Percentiles rank a stretch among this genome's conserved stretches.
These are phyloP conservation scores for Mythimna loreyi DNA, from an alignment of 2,888 invertebrate genomes.

Conservation along the genomic window DNA sequence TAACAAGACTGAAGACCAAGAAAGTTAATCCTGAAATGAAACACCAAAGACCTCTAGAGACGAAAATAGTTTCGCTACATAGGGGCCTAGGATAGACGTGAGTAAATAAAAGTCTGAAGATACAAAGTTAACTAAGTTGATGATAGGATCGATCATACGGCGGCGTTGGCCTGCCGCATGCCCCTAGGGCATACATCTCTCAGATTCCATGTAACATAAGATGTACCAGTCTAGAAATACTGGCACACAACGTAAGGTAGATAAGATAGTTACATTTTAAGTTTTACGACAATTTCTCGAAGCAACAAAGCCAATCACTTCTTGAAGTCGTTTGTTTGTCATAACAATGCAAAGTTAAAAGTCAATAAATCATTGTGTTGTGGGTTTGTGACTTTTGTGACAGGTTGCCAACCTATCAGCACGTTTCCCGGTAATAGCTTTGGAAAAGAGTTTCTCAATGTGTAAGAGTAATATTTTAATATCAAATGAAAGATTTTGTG, in stretches of 20 bases:
- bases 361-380: constrained; percentile 38
- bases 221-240: constrained; percentile 38
- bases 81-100: constrained; percentile 33
- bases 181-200: constrained; percentile 62
- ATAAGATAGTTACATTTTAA: neutral
- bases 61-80: constrained; percentile 42
- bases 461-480: neutral
- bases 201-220: constrained; percentile 52
- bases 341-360: constrained; percentile 39
- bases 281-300: constrained; percentile 15
- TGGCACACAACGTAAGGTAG: neutral
- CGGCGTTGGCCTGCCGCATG: constrained; percentile 48
- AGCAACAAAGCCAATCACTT: constrained; percentile 19
- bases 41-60: constrained; percentile 29
- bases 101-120: constrained; percentile 51
- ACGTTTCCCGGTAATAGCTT: constrained; percentile 6
- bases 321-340: constrained; percentile 26
- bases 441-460: constrained; percentile 5
- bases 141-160: constrained; percentile 60
- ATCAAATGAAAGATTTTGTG: too few relatives aligned
- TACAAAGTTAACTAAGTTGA: constrained; percentile 58
- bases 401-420: constrained; percentile 20
- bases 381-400: constrained; percentile 27
- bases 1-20: constrained; percentile 38
- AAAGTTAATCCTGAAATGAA: constrained; percentile 32